Evolutionary conservation across 2,113 vertebrate genomes (phyloP).

Genomic region (Acrocephalus arundinaceus): DNA sequence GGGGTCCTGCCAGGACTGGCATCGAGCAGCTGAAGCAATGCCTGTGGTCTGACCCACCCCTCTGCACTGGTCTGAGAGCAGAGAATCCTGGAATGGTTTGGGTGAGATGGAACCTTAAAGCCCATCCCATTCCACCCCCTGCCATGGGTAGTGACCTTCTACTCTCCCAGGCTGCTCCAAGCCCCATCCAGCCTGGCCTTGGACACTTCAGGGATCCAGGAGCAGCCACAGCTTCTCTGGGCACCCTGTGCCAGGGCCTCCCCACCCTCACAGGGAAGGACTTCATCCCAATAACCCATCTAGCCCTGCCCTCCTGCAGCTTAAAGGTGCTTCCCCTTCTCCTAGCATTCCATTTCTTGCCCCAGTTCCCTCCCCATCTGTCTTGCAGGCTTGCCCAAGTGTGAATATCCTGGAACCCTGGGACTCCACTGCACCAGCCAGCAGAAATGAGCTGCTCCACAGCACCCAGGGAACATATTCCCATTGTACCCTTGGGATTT

Average conservation of each 20-base stretch:
- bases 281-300: not conserved
- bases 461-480: not conserved
- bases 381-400: not conserved
- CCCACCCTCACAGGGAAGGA: rapidly evolving
- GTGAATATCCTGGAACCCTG: not conserved
- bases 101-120: not conserved
- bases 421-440: no score
- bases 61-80: not conserved
- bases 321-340: no score
- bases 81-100: not conserved
- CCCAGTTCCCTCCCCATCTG: not conserved
- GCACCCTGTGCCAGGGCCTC: not conserved
- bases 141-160: not conserved
- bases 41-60: not conserved
- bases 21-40: not conserved
- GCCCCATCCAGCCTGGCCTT: rapidly evolving
- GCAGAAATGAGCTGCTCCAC: not conserved
- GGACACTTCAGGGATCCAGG: not conserved
- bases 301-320: not conserved
- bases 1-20: not conserved
- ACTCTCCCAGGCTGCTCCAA: rapidly evolving
- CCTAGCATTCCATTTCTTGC: not conserved
- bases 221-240: not conserved
- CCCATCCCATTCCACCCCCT: rapidly evolving
- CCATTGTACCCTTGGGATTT: not conserved